A percentile compares a stretch with the other conserved stretches of the same genome.
Evolutionary conservation across 2,113 vertebrate species (phyloP).

Genomic region (Mirounga angustirostris): DNA sequence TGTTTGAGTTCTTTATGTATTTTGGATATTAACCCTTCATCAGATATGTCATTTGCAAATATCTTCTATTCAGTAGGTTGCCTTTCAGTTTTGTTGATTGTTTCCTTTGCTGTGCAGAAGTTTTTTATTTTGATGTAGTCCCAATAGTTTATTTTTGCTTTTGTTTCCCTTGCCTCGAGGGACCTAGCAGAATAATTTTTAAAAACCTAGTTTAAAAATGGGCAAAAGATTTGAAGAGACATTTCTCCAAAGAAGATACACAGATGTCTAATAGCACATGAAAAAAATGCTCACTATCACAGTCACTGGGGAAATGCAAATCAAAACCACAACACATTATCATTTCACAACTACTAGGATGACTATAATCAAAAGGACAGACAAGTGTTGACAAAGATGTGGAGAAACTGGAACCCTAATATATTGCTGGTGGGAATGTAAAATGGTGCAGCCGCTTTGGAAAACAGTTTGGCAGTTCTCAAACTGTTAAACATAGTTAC

Average conservation of each 20-base stretch:
- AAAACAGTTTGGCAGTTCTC: neutral
- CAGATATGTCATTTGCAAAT: neutral
- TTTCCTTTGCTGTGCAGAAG: neutral
- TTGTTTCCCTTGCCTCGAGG: neutral
- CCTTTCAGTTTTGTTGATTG: neutral
- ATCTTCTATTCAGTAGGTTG: neutral
- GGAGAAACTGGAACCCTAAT: neutral
- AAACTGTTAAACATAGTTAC: neutral
- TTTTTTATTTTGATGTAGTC: neutral
- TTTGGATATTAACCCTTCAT: neutral
- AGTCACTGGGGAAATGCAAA: neutral
- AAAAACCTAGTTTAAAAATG: conserved; percentile 32
- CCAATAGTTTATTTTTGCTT: neutral
- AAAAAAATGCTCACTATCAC: neutral
- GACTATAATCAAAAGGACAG: neutral
- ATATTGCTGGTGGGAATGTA: neutral
- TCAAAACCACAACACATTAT: neutral
- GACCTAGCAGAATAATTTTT: neutral
- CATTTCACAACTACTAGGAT: neutral
- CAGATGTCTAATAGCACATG: neutral
- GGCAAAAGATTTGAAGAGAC: neutral
- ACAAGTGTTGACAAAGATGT: neutral
- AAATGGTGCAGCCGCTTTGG: neutral
- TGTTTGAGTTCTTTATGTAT: neutral
- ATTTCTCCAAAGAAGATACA: neutral